Percentiles rank a stretch among this genome's conserved stretches.
Evolutionary conservation across 2,113 vertebrate genomes (phyloP).

Genomic region (Hassar affinis): DNA sequence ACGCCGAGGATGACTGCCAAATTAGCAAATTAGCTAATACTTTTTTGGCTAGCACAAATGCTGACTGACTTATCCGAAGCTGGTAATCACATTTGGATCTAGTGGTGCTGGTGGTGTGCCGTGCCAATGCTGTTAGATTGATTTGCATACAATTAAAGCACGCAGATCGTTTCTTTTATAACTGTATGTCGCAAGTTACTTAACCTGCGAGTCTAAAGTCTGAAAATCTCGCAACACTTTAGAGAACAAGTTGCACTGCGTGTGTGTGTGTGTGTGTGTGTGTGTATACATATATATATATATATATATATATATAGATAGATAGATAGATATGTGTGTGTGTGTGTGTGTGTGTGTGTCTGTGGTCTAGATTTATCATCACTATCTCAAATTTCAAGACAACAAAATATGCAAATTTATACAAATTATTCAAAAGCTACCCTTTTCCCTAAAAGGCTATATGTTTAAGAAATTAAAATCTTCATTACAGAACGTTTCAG

Average conservation of each 20-base stretch:
- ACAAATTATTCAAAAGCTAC: too few species aligned
- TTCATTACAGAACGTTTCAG: neutral
- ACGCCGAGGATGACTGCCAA: neutral
- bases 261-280: too few species aligned
- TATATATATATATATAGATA: too few species aligned
- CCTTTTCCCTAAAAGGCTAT: neutral
- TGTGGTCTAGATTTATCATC: neutral
- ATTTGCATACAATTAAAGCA: neutral
- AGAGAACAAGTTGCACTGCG: neutral
- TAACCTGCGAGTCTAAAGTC: neutral
- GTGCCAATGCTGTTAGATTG: neutral
- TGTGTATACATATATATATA: too few species aligned
- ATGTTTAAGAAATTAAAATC: neutral
- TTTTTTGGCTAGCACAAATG: neutral
- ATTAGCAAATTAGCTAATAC: constrained; percentile 11
- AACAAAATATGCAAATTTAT: neutral
- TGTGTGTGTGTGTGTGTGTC: too few species aligned
- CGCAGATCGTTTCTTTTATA: neutral
- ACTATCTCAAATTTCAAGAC: neutral
- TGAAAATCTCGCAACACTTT: too few species aligned
- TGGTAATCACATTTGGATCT: constrained; percentile 15
- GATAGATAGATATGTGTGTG: too few species aligned
- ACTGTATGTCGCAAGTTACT: too few species aligned
- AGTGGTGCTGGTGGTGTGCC: neutral
- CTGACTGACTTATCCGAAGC: constrained; percentile 16